Base-by-base conservation (phyloP, 2,888 invertebrate species). In the Leptogaster cylindrica region DNA sequence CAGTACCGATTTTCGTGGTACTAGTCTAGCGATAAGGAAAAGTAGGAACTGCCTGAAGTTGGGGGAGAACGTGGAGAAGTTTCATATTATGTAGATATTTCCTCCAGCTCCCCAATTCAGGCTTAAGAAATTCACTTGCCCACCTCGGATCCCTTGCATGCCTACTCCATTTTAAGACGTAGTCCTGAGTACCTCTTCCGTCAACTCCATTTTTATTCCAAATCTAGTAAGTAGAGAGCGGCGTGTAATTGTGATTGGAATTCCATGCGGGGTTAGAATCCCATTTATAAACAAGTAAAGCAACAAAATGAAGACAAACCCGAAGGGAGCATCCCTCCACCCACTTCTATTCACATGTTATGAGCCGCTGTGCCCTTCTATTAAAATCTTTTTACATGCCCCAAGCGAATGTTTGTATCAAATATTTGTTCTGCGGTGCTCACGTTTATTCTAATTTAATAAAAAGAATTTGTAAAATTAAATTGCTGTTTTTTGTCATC, bases 391-490 rank as follows among this genome's bases (percentile, higher is more conserved):
- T 44, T 61, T 61, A 44, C 44, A 61, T 71, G 70, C 71, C 72
- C 66, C 46, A 67, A 51, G 70, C 74, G 69, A 74, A 73, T 74
- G 71, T 74, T 74, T 74, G 73, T 73, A 74, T 74, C 73, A 74
- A 74, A 74, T 73, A 70, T 74, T 74, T 74, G 74, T 71, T 69
- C 65, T 67, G 67, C 65, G 71, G 71, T 70, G 52, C 69, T 66
- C 33, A 66, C 52, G 66, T 63, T 66, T 66, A 44, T 46, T 66
- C 51, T 51, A 66, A 65, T 68, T 64, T 68, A 55, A 55, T 48
- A 65, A 48, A 31, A 61, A 33, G 41, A 55, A 28, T 41, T 33
- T 67, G 48, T 61, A 61, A 36, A 48, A 39, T 39, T 20, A 46
- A 28, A 46, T 39, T 4, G n/a, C n/a, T n/a, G n/a, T n/a, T n/a